Evolutionary conservation across 1,140 invertebrate species (phyloP).

Genomic region (Acyrthosiphon pisum): DNA sequence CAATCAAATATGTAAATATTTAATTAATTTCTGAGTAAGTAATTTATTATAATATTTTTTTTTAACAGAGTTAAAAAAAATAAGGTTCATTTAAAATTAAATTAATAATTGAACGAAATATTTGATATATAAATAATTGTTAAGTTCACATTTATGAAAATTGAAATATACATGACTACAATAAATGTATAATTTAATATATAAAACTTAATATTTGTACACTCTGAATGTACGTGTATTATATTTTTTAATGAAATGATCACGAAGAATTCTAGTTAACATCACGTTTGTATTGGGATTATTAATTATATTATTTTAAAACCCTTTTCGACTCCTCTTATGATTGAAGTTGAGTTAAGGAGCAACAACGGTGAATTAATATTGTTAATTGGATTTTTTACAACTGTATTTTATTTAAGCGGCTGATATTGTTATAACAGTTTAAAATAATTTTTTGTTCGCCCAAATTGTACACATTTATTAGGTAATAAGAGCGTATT

Average conservation of each 20-base stretch:
- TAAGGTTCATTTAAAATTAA: background rate
- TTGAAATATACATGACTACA: background rate
- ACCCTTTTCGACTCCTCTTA: too few species aligned
- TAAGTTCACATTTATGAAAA: background rate
- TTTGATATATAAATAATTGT: background rate
- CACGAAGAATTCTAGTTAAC: background rate
- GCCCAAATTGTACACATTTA: background rate
- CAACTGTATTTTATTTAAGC: background rate
- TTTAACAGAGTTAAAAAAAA: background rate
- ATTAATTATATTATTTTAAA: too few species aligned
- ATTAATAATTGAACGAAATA: background rate
- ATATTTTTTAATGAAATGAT: background rate
- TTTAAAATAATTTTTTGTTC: too few species aligned
- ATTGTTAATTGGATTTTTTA: too few species aligned
- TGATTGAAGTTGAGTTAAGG: too few species aligned
- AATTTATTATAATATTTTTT: too few species aligned
- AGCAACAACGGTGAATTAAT: too few species aligned
- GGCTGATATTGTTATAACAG: background rate
- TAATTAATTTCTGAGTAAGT: background rate
- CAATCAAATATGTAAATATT: constrained; percentile 11
- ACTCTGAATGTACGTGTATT: background rate
- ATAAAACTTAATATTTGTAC: background rate
- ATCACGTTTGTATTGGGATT: too few species aligned
- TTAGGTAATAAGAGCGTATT: too few species aligned
- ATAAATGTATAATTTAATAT: background rate